Evolutionary conservation across 1,140 invertebrate species (phyloP), one percentile per base, ranked within the genome.

Genomic region (Monomorium pharaonis): DNA sequence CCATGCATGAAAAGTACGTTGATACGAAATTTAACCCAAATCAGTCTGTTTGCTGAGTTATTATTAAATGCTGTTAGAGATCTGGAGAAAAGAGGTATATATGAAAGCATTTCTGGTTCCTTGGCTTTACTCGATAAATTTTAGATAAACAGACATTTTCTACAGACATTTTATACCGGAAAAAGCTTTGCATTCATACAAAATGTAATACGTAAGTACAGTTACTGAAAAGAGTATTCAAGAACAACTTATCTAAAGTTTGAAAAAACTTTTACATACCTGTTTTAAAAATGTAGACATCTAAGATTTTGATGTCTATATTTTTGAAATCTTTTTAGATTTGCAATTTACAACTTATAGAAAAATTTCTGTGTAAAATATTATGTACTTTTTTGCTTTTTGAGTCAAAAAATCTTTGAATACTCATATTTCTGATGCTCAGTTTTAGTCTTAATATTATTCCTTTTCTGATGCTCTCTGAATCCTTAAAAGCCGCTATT

Each of bases 21-120:
- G 33, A 27, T 81, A 56, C 69, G 37, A 83, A 74, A 83, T 74
- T 81, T 72, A 83, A 74, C 24, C 24, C 3, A 33, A 83, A 72
- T 72, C 67, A 72, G 51, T 37, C 51, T 33, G 51, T 72, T 72
- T 83, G 51, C 51, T 2, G 49, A 21, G 24, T 58, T 70, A 42
- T 80, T 42, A 81, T 42, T n/a, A 58, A 5, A 44, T 47, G 9
- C 30, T 33, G 33, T 33, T 30, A 24, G 56, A 24, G 1, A 27
- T 80, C 54, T 4, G 18, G 9, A 7, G 18, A 21, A 12, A 81
- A 72, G 33, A 51, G 63, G 21, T n/a, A 44, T 44, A 42, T 77
- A 63, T 44, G 5, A 1, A 9, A 58, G 27, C 14, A 24, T 27
- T 44, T 80, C 5, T 2, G 7, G 63, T 18, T 80, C 30, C 9